Conservation (phyloP, 2,113 vertebrate species). For the Ptilonorhynchus violaceus region DNA sequence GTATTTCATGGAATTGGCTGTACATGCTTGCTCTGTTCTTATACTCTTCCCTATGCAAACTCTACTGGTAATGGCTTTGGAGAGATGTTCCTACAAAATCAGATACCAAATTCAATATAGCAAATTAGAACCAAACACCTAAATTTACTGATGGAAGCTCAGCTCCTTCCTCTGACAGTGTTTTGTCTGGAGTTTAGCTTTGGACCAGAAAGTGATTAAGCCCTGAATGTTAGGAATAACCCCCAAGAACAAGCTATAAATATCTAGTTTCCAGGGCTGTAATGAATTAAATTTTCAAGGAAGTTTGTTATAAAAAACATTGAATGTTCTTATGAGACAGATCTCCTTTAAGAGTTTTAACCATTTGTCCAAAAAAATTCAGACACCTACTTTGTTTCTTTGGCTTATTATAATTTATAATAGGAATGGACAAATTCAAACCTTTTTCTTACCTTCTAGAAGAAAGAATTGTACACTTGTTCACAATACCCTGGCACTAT, state of each 20-base stretch:
- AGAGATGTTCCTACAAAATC: not conserved
- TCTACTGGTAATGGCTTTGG: not conserved
- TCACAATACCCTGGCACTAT: not conserved
- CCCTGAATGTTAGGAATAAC: not conserved
- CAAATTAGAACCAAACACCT: not conserved
- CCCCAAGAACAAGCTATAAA: not conserved
- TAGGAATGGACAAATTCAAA: not conserved
- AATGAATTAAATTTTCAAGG: not conserved
- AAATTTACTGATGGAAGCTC: not conserved
- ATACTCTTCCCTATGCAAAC: not conserved
- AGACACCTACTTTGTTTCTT: not conserved
- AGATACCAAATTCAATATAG: not conserved
- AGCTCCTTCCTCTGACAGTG: accelerated
- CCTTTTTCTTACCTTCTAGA: not conserved
- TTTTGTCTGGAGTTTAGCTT: not conserved
- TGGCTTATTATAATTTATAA: not conserved
- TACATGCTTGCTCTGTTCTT: not conserved
- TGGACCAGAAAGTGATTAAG: not conserved
- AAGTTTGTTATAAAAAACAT: not conserved
- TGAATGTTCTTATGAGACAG: not conserved
- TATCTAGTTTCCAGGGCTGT: not conserved
- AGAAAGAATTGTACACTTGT: not conserved
- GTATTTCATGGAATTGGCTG: not conserved
- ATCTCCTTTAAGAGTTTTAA: not conserved
- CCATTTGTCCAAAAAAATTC: not conserved